phyloP scores from a whole-genome alignment of 2,797 vertebrate genomes.

The Pyrocephalus nanus region DNA sequence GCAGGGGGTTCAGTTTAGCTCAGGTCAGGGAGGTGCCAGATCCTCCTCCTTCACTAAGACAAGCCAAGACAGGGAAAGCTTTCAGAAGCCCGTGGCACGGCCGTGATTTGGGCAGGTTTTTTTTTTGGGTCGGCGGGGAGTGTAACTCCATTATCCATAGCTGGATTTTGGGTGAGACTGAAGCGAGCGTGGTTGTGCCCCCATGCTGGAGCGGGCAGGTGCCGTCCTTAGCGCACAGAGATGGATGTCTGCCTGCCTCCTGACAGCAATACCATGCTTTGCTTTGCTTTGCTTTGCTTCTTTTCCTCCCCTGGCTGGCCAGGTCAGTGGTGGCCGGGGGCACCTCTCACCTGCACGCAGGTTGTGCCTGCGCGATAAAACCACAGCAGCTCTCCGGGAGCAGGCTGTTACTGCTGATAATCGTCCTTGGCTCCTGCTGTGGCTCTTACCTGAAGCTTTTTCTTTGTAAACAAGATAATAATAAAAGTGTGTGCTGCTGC shows the following conservation, averaged over 20 bases:
- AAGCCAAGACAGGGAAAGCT: not conserved
- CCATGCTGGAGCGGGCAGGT: fast-evolving
- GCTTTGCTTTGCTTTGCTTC: not conserved
- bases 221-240: not conserved
- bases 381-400: not conserved
- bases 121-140: not conserved
- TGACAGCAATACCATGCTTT: fast-evolving
- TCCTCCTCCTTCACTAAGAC: not conserved
- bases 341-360: fast-evolving
- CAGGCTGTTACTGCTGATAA: not conserved
- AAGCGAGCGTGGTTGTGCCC: fast-evolving
- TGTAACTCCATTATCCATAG: fast-evolving
- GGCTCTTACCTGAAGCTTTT: not conserved
- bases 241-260: not conserved
- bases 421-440: not conserved
- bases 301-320: no score
- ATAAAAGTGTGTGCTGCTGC: not conserved
- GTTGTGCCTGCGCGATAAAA: not conserved
- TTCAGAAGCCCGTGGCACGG: not conserved
- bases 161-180: not conserved
- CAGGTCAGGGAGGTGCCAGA: not conserved
- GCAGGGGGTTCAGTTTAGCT: not conserved
- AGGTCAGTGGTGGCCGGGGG: not conserved
- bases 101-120: not conserved
- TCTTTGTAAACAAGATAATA: not conserved